These are phyloP conservation scores for Phanerotoma sp. DNA, from an alignment of 2,888 invertebrate species.

Conservation along the genomic window DNA sequence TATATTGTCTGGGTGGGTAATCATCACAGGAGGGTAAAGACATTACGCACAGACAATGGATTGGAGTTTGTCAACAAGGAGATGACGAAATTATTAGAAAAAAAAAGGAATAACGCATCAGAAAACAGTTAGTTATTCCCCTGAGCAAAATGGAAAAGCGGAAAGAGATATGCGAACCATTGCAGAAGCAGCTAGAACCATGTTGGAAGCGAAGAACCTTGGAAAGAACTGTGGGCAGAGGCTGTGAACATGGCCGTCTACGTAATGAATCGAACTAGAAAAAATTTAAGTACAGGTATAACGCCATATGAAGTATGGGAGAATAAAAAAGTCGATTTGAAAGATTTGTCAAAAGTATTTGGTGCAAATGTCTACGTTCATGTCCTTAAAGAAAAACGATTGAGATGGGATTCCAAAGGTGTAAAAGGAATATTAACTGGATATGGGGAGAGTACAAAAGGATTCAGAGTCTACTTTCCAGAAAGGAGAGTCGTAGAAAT, in stretches of 20 bases:
- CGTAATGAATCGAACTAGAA: background rate
- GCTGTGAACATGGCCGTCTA: background rate
- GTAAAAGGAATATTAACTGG: background rate
- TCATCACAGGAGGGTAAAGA: conserved; percentile 17
- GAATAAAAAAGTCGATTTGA: background rate
- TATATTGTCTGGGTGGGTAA: conserved; percentile 13
- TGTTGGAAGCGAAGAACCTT: background rate
- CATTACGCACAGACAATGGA: conserved; percentile 30
- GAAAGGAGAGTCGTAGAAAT: background rate
- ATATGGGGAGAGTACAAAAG: background rate
- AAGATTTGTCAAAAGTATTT: background rate
- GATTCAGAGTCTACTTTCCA: background rate
- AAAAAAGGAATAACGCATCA: conserved; percentile 29
- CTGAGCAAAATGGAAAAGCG: conserved; percentile 33
- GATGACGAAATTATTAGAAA: conserved; percentile 8
- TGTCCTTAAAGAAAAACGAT: background rate
- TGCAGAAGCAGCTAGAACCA: conserved; percentile 33
- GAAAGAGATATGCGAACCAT: conserved; percentile 45
- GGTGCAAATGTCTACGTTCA: background rate
- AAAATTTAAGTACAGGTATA: background rate
- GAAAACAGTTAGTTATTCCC: conserved; percentile 26
- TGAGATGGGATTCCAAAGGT: background rate
- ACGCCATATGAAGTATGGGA: background rate
- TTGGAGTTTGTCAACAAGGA: conserved; percentile 28
- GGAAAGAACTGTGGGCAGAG: background rate